Evolutionary conservation across 1,140 invertebrate genomes (phyloP).

Genomic region (Triops longicaudatus): DNA sequence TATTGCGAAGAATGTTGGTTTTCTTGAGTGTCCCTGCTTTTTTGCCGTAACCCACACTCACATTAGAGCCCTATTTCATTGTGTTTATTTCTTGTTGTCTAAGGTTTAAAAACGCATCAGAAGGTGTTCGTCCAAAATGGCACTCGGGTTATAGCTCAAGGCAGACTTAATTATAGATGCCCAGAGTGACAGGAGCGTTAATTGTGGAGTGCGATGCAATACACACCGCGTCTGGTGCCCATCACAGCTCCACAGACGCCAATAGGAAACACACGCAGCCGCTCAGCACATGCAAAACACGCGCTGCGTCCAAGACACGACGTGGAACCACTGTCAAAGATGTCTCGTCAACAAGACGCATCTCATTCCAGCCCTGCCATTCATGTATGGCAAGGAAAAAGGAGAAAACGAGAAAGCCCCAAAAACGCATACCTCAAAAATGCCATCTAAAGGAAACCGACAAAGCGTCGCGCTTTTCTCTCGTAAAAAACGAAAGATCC

Average conservation of each 20-base stretch:
- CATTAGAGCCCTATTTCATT: too few relatives aligned
- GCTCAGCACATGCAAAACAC: not conserved
- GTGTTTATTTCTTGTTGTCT: too few relatives aligned
- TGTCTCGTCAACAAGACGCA: not conserved
- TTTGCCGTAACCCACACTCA: too few relatives aligned
- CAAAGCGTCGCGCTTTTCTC: too few relatives aligned
- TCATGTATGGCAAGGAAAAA: not conserved
- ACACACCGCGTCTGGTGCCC: slow-evolving; percentile 9
- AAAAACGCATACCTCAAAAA: not conserved
- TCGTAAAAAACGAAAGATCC: too few relatives aligned
- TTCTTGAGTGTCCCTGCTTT: too few relatives aligned
- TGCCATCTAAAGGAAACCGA: too few relatives aligned
- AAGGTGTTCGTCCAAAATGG: too few relatives aligned
- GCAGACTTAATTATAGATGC: not conserved
- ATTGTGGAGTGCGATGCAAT: slow-evolving; percentile 9
- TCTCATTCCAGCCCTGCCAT: not conserved
- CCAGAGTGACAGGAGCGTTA: slow-evolving; percentile 14
- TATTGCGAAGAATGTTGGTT: too few relatives aligned
- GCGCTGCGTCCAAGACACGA: not conserved
- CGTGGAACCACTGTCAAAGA: slow-evolving; percentile 3
- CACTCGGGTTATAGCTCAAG: not conserved
- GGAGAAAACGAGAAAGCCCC: not conserved
- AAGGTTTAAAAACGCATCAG: too few relatives aligned
- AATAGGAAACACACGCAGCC: not conserved
- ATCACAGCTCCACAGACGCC: not conserved